phyloP scores from a whole-genome alignment of 64 coral and sea anemone species.

The Stichodactyla helianthus region DNA sequence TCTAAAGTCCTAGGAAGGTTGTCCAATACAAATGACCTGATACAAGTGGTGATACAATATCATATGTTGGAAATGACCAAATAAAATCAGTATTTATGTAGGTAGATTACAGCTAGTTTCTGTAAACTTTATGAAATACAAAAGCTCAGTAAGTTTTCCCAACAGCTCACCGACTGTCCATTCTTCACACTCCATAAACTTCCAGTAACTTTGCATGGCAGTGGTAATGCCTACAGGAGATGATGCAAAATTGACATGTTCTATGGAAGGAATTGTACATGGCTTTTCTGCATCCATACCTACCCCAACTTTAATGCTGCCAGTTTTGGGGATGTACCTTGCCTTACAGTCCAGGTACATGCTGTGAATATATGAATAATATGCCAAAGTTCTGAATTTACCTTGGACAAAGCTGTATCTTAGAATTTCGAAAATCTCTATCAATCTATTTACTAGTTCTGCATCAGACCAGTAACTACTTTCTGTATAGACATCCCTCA shows the following conservation, averaged over 20 bases:
- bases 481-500: conserved; percentile 46
- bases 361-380: conserved; percentile 20
- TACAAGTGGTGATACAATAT: neutral
- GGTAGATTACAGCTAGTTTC: neutral
- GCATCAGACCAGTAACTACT: conserved; percentile 28
- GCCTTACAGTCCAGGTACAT: neutral
- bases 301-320: conserved; percentile 19
- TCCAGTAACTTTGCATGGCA: conserved; percentile 45
- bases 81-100: neutral
- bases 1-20: neutral
- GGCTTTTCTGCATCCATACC: conserved; percentile 36
- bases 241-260: conserved; percentile 29
- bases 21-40: neutral
- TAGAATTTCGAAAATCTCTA: conserved; percentile 44
- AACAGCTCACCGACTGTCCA: conserved; percentile 39
- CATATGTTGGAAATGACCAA: neutral
- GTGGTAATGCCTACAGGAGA: neutral
- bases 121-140: conserved; percentile 46
- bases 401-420: neutral
- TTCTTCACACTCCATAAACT: conserved; percentile 36
- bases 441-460: conserved; percentile 43
- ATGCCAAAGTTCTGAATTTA: conserved; percentile 10
- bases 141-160: conserved; percentile 18
- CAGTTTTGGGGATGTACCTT: conserved; percentile 21
- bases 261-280: conserved; percentile 26